phyloP scores from a whole-genome alignment of 2,888 invertebrate species.

The Leptopterna dolabrata region DNA sequence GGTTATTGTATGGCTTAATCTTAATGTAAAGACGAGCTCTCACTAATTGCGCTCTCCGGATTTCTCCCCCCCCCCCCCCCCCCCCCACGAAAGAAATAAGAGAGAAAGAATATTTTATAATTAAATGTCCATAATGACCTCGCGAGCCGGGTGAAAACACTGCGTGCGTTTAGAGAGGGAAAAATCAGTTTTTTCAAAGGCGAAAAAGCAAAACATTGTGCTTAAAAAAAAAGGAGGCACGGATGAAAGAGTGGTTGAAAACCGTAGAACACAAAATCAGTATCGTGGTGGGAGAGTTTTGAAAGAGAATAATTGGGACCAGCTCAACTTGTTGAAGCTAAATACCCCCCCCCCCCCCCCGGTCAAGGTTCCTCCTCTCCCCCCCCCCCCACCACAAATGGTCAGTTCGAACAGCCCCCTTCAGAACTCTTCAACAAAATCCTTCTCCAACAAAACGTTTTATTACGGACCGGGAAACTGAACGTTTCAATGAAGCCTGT shows the following conservation, averaged over 20 bases:
- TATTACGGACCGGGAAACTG: neutral
- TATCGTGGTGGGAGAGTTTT: neutral
- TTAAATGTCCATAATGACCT: constrained; percentile 31
- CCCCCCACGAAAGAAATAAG: neutral
- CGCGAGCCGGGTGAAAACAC: neutral
- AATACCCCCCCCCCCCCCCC: neutral
- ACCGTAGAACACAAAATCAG: neutral
- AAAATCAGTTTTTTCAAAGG: neutral
- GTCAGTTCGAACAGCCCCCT: constrained; percentile 15
- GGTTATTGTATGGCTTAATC: neutral
- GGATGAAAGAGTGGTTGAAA: constrained; percentile 3
- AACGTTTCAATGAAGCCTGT: neutral
- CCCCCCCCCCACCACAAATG: neutral
- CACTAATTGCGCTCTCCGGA: neutral
- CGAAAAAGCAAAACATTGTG: neutral
- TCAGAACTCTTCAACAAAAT: constrained; percentile 15
- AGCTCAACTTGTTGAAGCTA: constrained; percentile 21
- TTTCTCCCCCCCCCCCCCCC: neutral
- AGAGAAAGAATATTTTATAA: constrained; percentile 22
- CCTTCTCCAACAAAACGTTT: constrained; percentile 18
- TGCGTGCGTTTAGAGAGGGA: neutral
- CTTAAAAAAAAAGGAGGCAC: neutral
- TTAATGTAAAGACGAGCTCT: neutral
- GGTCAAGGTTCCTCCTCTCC: neutral
- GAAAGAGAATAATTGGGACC: constrained; percentile 24